These are phyloP conservation scores for Myripristis jacobus DNA, from an alignment of 2,797 vertebrate species.

Conservation along the genomic window DNA sequence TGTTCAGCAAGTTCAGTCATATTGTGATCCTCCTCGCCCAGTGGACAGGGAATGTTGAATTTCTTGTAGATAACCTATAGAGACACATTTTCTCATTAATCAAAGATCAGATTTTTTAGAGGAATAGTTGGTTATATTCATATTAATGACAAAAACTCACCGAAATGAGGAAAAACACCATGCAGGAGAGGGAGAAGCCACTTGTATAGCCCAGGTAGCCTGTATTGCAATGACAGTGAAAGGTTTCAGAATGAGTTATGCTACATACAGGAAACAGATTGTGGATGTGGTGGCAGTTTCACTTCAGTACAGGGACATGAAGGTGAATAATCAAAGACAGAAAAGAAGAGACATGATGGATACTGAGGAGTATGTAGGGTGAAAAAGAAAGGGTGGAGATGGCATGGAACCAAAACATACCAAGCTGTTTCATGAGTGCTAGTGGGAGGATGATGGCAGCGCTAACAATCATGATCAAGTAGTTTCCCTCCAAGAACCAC, in stretches of 20 bases:
- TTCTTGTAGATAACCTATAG: conserved; percentile 95
- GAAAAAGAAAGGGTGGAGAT: conserved; percentile 17
- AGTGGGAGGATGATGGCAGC: conserved; percentile 91
- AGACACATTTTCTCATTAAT: conserved; percentile 13
- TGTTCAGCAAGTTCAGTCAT: rapidly evolving
- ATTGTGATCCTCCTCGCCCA: conserved; percentile 7
- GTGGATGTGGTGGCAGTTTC: background rate
- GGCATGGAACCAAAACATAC: conserved; percentile 84
- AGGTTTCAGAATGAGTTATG: conserved; percentile 7
- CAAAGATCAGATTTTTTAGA: conserved; percentile 15
- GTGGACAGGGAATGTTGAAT: conserved; percentile 88
- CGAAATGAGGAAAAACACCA: conserved; percentile 98
- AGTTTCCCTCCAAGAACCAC: conserved; percentile 92
- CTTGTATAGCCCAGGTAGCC: conserved; percentile 98
- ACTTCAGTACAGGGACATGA: conserved; percentile 14
- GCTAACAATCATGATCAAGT: conserved; percentile 92
- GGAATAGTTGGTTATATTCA: too few species aligned
- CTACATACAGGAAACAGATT: background rate
- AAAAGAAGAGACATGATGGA: conserved; percentile 16
- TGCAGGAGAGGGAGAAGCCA: conserved; percentile 96
- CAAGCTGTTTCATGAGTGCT: conserved; percentile 94
- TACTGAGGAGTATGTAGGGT: background rate
- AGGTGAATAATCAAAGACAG: conserved; percentile 7
- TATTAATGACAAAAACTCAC: conserved; percentile 83
- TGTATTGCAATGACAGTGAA: conserved; percentile 61